A percentile compares a stretch with the other conserved stretches of the same genome.
Evolutionary conservation across 2,113 vertebrate species (phyloP).

Genomic region (Catagonus wagneri): DNA sequence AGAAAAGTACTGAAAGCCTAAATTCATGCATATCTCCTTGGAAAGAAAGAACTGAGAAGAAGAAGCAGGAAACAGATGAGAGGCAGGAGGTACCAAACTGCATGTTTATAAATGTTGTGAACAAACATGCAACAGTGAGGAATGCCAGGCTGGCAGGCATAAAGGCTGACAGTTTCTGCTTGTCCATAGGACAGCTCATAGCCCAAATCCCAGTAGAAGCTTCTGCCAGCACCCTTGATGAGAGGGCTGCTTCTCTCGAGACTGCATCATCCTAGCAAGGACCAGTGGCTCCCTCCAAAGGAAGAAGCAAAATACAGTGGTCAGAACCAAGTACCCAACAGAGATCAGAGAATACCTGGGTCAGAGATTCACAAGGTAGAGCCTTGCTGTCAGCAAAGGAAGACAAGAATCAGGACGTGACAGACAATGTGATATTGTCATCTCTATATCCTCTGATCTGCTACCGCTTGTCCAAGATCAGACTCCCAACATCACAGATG

Average conservation of each 20-base stretch:
- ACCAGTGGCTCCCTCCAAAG: not conserved
- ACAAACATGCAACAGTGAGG: not conserved
- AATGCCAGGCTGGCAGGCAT: not conserved
- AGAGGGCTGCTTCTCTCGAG: not conserved
- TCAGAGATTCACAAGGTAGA: not conserved
- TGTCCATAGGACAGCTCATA: not conserved
- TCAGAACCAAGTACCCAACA: not conserved
- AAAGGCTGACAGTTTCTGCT: not conserved
- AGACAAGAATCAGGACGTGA: not conserved
- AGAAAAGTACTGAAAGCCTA: slow-evolving; percentile 13
- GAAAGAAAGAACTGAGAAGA: slow-evolving; percentile 27
- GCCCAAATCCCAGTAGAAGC: not conserved
- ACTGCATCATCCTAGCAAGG: not conserved
- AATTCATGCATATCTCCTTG: slow-evolving; percentile 44
- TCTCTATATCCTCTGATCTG: not conserved
- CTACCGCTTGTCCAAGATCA: not conserved
- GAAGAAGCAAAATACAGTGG: not conserved
- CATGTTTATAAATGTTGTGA: not conserved
- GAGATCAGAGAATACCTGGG: not conserved
- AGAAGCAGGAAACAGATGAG: slow-evolving; percentile 2
- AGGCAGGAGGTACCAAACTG: not conserved
- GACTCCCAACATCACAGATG: not conserved
- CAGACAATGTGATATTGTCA: not conserved
- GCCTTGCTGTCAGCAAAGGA: not conserved
- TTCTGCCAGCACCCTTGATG: not conserved